A percentile compares a stretch with the other conserved stretches of the same genome.
Conservation (phyloP, 2,888 invertebrate species). For the Mesorhabditis spiculigera region DNA sequence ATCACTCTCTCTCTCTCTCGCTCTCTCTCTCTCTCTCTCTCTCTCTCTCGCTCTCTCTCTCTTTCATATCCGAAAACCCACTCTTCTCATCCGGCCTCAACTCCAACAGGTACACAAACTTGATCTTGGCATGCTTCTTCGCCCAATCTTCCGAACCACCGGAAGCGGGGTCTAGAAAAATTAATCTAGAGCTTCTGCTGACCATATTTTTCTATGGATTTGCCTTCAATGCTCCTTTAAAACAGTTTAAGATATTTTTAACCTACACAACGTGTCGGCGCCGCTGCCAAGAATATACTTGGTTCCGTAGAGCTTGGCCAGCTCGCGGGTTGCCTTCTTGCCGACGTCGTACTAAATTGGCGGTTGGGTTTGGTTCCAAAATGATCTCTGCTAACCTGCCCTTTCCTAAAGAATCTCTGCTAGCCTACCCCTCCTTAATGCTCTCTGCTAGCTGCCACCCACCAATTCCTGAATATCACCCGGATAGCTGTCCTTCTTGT, state of each 20-base stretch:
- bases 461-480: constrained; percentile 55
- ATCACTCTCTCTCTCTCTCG: constrained; percentile 5
- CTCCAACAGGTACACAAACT: constrained; percentile 57
- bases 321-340: constrained; percentile 48
- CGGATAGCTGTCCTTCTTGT: constrained; percentile 53
- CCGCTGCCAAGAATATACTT: constrained; percentile 56
- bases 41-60: no score
- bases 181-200: no score
- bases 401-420: no score
- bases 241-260: background rate
- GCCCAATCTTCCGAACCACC: constrained; percentile 59
- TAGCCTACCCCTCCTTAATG: background rate
- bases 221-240: no score
- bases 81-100: constrained; percentile 56
- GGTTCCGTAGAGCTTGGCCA: constrained; percentile 52
- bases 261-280: constrained; percentile 54
- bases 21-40: background rate
- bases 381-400: no score
- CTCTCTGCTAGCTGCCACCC: background rate
- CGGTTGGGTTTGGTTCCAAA: no score
- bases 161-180: constrained; percentile 49
- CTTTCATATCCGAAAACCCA: no score
- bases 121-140: constrained; percentile 51
- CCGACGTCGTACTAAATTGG: constrained; percentile 51
- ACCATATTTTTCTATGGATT: no score